Percentiles rank a stretch among this genome's conserved stretches.
These are phyloP conservation scores for Aegithalos caudatus DNA, from an alignment of 2,113 vertebrate species.

Conservation along the genomic window DNA sequence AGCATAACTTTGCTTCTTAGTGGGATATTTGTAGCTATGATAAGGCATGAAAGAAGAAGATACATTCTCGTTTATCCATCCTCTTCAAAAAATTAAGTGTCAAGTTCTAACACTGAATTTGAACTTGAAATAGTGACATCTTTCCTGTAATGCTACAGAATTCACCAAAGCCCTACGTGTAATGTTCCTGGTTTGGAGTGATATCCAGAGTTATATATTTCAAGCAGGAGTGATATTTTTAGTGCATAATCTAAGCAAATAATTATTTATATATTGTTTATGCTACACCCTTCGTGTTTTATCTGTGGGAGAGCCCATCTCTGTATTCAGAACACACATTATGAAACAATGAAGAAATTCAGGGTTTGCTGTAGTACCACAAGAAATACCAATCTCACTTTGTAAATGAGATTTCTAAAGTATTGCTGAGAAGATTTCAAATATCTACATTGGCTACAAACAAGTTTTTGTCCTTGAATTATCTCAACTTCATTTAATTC, in stretches of 20 bases:
- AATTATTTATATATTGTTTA: neutral
- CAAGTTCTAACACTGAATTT: neutral
- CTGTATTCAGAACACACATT: neutral
- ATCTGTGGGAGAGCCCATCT: neutral
- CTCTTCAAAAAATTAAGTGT: neutral
- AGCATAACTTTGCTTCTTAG: neutral
- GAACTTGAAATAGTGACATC: neutral
- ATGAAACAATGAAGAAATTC: neutral
- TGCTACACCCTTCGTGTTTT: neutral
- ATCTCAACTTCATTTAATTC: neutral
- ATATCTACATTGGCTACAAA: neutral
- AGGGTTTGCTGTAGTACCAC: neutral
- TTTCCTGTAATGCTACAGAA: neutral
- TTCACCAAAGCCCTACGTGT: accelerated
- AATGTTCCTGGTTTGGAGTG: neutral
- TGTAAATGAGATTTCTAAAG: conserved; percentile 25
- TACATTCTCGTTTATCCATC: neutral
- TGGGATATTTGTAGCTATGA: neutral
- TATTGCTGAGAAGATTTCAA: neutral
- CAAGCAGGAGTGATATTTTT: neutral
- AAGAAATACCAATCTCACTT: neutral
- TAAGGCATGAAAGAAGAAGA: neutral
- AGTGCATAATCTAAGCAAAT: neutral
- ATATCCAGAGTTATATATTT: neutral
- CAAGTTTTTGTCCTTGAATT: conserved; percentile 28